These are phyloP conservation scores for Melitaea cinxia DNA, from an alignment of 1,140 invertebrate species.

Conservation along the genomic window DNA sequence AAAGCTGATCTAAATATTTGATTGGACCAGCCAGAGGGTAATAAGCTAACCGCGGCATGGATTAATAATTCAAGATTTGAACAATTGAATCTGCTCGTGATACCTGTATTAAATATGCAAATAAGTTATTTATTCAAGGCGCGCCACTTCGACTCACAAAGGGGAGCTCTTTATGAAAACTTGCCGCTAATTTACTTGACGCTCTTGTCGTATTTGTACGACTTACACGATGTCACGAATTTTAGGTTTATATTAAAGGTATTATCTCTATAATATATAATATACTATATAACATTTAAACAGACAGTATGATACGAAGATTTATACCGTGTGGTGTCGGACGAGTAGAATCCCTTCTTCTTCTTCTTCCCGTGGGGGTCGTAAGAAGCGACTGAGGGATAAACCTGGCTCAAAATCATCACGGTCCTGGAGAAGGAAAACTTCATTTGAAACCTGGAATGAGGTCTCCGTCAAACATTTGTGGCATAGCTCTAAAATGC, in stretches of 20 bases:
- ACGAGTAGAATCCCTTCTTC: too few species aligned
- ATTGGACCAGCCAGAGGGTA: constrained; percentile 59
- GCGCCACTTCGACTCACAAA: constrained; percentile 52
- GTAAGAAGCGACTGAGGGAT: too few species aligned
- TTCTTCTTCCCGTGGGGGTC: too few species aligned
- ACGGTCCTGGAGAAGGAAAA: too few species aligned
- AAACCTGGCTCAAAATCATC: too few species aligned
- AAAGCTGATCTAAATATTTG: constrained; percentile 67
- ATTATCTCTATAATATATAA: too few species aligned
- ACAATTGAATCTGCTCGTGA: constrained; percentile 69
- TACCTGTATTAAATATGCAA: constrained; percentile 76
- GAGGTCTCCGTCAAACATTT: too few species aligned
- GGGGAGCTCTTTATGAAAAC: constrained; percentile 59
- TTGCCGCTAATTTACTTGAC: constrained; percentile 45
- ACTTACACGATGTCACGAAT: background rate
- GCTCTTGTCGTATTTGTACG: constrained; percentile 29
- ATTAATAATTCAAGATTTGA: constrained; percentile 71
- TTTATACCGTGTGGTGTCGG: too few species aligned
- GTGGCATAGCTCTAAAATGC: too few species aligned
- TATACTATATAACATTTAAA: too few species aligned
- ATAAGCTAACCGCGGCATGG: constrained; percentile 57
- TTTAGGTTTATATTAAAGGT: background rate
- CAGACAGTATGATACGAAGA: too few species aligned
- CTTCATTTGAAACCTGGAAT: too few species aligned
- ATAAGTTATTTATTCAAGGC: constrained; percentile 76